Percentiles rank a stretch among this genome's conserved stretches.
Conservation (phyloP, 2,888 invertebrate species). For the Siphlonurus alternatus region DNA sequence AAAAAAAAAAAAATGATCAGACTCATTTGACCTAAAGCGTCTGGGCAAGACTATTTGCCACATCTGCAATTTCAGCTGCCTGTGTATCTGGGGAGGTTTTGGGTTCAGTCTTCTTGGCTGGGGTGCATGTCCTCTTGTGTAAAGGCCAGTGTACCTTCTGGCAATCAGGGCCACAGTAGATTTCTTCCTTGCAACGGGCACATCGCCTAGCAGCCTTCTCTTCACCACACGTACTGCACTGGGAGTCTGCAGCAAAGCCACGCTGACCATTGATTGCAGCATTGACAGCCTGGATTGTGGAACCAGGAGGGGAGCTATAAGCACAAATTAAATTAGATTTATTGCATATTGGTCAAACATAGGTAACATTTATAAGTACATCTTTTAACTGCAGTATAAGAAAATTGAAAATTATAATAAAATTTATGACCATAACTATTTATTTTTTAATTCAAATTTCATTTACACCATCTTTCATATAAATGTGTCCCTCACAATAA, state of each 20-base stretch:
- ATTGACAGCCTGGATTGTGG: slow-evolving; percentile 42
- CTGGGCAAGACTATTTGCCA: not conserved
- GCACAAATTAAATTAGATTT: no score
- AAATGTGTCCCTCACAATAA: no score
- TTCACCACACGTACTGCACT: slow-evolving; percentile 73
- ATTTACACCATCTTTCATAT: no score
- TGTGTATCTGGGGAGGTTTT: not conserved
- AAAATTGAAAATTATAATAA: no score
- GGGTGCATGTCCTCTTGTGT: slow-evolving; percentile 70
- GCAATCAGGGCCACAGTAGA: slow-evolving; percentile 89
- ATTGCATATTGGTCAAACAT: no score
- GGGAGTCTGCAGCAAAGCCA: slow-evolving; percentile 44
- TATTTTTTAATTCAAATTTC: no score
- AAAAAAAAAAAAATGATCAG: no score
- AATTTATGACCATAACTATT: no score
- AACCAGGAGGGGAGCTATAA: not conserved
- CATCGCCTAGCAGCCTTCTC: slow-evolving; percentile 85
- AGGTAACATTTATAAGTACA: no score
- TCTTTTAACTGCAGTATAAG: no score
- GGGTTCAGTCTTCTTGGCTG: slow-evolving; percentile 2
- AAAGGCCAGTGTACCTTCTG: slow-evolving; percentile 87
- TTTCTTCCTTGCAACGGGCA: slow-evolving; percentile 81
- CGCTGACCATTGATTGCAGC: slow-evolving; percentile 79
- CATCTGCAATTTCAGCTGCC: not conserved
- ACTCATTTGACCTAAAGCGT: not conserved